phyloP scores from a whole-genome alignment of 1,140 invertebrate genomes.

The Rhagoletis pomonella region DNA sequence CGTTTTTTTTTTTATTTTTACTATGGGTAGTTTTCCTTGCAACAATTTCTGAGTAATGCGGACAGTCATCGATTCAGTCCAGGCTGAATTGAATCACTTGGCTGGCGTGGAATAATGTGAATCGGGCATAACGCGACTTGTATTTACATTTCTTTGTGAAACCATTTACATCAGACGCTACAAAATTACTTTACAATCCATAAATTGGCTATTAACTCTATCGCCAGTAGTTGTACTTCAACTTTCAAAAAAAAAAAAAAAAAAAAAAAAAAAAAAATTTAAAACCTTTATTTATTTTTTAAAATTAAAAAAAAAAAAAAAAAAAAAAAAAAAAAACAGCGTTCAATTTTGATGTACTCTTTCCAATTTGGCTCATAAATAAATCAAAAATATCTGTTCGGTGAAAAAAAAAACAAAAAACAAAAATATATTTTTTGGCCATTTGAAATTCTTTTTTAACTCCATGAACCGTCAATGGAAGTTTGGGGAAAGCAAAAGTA shows the following conservation, averaged over 20 bases:
- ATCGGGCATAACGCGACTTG: no score
- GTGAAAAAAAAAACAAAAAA: neutral
- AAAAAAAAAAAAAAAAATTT: no score
- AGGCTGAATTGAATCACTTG: no score
- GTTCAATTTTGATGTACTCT: constrained; percentile 18
- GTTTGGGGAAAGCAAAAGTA: constrained; percentile 14
- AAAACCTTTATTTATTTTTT: no score
- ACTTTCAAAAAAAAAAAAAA: neutral
- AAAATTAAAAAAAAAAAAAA: no score
- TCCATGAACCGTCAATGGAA: constrained; percentile 44
- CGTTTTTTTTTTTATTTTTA: no score
- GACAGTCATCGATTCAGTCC: no score
- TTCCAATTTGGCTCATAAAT: constrained; percentile 13
- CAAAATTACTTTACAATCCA: neutral
- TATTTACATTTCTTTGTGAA: no score
- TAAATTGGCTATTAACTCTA: neutral
- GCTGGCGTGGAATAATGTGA: no score
- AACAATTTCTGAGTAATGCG: no score
- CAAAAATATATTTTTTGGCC: constrained; percentile 11
- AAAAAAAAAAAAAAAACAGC: no score
- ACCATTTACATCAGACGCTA: neutral
- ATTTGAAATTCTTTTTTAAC: constrained; percentile 36
- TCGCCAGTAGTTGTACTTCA: constrained; percentile 10
- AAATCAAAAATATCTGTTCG: constrained; percentile 32
- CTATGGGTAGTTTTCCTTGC: no score